phyloP scores from a whole-genome alignment of 2,888 invertebrate species.

The Tyria jacobaeae region DNA sequence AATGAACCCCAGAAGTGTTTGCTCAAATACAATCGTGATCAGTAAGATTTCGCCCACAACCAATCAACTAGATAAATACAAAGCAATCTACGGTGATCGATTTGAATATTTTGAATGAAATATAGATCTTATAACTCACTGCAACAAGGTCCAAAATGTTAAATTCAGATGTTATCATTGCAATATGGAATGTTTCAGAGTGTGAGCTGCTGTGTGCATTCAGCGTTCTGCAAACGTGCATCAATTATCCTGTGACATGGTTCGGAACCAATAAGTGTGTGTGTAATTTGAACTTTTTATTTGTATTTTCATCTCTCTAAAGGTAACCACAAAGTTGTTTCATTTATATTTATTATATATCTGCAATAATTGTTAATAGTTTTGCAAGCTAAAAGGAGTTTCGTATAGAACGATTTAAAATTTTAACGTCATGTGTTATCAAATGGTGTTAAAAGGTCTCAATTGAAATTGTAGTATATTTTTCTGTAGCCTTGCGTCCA shows the following conservation, averaged over 20 bases:
- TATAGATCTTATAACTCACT: constrained; percentile 1
- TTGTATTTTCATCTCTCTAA: neutral
- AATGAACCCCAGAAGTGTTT: constrained; percentile 24
- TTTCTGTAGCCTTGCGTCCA: no score
- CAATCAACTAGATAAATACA: constrained; percentile 12
- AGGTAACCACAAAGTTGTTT: neutral
- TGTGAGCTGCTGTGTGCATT: constrained; percentile 20
- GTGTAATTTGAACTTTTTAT: neutral
- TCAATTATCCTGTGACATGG: constrained; percentile 26
- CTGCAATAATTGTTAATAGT: no score
- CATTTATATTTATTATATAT: no score
- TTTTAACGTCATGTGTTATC: no score
- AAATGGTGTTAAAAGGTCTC: no score
- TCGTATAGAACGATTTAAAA: no score
- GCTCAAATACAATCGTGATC: constrained; percentile 40
- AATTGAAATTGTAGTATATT: no score
- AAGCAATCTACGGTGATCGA: constrained; percentile 16
- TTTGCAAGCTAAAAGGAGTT: no score
- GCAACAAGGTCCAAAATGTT: constrained; percentile 23
- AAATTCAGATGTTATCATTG: constrained; percentile 4
- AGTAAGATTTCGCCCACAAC: neutral
- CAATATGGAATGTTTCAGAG: constrained; percentile 26
- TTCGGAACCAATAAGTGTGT: constrained; percentile 13
- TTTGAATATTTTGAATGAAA: constrained; percentile 30
- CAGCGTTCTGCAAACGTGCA: constrained; percentile 31